Base-by-base conservation (phyloP, 1,140 invertebrate species). In the Hylyphantes graminicola region DNA sequence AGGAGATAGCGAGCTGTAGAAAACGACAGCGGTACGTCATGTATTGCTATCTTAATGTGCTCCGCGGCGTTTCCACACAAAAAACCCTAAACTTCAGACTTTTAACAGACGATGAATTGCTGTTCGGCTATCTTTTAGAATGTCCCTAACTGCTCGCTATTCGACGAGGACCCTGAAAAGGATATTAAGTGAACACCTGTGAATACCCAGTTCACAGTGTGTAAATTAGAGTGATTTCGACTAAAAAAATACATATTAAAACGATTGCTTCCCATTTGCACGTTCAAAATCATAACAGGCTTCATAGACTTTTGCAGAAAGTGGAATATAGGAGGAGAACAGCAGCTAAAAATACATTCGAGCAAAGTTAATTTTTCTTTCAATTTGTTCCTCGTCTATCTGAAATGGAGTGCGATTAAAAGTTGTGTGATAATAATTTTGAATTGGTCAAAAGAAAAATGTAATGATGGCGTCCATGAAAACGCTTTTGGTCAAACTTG, bases 71-170 rank as follows among this genome's bases (percentile, higher is more conserved):
- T 73, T 12, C 55, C 54, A 61, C 74, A 73, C 55, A 73, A 73
- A 73, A 73, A 73, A 73, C 15, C 55, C 48, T 50, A 48, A 76
- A 81, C 67, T 73, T 81, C 79, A 73, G 77, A 80, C 77, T 80
- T 80, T 80, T 70, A 80, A 55, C 67, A 73, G 79, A 73, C 79
- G 79, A 81, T 81, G 79, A 81, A 81, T 81, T 81, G 64, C 79
- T 63, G 54, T 50, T 8, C 55, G 11, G 67, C 79, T 81, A 81
- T 81, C 79, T 73, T 61, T 15, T 17, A 21, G 54, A 79, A 79
- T 55, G 54, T 19, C 65, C 50, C 53, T 79, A 79, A 79, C 77
- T 68, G 77, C 77, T 35, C 55, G 64, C 77, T 79, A 79, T 79
- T 79, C 17, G 64, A 67, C 55, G 67, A 51, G 68, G 50, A 54